phyloP scores from a whole-genome alignment of 1,140 invertebrate genomes.

The Ruditapes philippinarum region DNA sequence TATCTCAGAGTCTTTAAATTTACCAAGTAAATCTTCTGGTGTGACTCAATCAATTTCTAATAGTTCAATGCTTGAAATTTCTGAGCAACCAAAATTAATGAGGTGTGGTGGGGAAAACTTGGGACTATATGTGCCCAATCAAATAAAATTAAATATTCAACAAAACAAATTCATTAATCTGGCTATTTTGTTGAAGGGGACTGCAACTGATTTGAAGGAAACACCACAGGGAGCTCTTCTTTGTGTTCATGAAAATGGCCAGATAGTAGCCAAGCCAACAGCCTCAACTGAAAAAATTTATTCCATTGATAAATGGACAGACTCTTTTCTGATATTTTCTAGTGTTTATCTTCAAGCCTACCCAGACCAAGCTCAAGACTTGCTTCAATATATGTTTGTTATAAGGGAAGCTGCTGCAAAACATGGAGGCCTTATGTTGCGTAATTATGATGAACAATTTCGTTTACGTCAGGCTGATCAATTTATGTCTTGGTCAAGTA shows the following conservation, averaged over 20 bases:
- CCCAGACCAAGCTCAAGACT: neutral
- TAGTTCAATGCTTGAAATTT: neutral
- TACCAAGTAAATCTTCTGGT: neutral
- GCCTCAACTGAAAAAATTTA: neutral
- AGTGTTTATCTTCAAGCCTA: neutral
- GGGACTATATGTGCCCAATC: neutral
- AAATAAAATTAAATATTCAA: neutral
- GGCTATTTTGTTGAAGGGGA: too few species aligned
- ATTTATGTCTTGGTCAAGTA: too few species aligned
- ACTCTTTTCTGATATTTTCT: neutral
- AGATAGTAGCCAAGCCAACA: neutral
- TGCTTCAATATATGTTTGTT: neutral
- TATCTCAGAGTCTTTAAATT: neutral
- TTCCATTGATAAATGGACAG: neutral
- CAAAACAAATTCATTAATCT: too few species aligned
- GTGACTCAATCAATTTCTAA: too few species aligned
- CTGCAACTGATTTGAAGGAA: too few species aligned
- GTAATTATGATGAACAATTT: neutral
- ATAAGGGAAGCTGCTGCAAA: neutral
- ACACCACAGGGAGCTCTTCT: neutral
- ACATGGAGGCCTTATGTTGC: neutral
- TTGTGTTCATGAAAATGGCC: neutral
- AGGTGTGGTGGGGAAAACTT: neutral
- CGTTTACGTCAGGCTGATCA: neutral
- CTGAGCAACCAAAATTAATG: neutral